Percentiles rank a stretch among this genome's conserved stretches.
These are phyloP conservation scores for Lontra canadensis DNA, from an alignment of 2,113 vertebrate genomes.

Conservation along the genomic window DNA sequence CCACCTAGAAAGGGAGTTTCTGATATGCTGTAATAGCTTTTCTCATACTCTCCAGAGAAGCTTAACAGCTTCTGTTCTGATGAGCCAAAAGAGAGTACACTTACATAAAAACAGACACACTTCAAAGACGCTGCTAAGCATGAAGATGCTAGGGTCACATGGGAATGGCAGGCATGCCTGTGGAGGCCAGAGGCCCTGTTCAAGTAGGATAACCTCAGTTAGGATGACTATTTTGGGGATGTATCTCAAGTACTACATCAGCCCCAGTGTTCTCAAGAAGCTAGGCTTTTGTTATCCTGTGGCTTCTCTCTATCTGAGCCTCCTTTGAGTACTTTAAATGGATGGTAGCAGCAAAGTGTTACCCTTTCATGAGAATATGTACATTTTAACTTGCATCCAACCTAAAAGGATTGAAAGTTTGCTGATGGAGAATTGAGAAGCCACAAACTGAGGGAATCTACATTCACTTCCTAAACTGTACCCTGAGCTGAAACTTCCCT, in stretches of 20 bases:
- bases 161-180: not conserved
- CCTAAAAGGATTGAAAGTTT: not conserved
- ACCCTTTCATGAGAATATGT: not conserved
- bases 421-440: not conserved
- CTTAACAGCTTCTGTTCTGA: constrained; percentile 29
- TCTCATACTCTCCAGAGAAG: constrained; percentile 27
- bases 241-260: not conserved
- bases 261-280: not conserved
- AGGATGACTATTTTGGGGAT: not conserved
- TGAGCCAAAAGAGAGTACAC: not conserved
- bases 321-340: not conserved
- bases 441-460: not conserved
- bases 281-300: not conserved
- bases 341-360: not conserved
- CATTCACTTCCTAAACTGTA: not conserved
- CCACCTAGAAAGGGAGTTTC: not conserved
- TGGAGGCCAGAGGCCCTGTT: not conserved
- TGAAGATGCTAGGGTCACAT: not conserved
- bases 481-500: not conserved
- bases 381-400: not conserved
- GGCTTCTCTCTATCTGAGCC: not conserved
- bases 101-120: not conserved
- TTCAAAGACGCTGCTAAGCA: not conserved
- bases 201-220: not conserved
- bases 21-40: not conserved